phyloP scores from a whole-genome alignment of 2,888 invertebrate species.

The Timandra comae region DNA sequence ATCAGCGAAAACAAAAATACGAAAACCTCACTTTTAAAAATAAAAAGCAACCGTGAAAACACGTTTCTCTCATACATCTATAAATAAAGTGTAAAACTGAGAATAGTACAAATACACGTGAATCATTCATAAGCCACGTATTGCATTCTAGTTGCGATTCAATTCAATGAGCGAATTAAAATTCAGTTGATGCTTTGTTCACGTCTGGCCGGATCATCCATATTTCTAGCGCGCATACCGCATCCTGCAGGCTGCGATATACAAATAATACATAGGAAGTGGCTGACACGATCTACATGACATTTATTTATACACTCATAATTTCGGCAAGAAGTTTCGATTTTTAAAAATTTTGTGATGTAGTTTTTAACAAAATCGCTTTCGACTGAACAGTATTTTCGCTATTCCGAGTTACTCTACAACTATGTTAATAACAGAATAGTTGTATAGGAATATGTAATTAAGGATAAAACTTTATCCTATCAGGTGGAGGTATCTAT shows the following conservation, averaged over 20 bases:
- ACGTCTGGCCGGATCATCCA: conserved; percentile 63
- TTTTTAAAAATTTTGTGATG: too few species aligned
- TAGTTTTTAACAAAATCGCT: conserved; percentile 15
- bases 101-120: conserved; percentile 33
- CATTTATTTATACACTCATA: too few species aligned
- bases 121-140: conserved; percentile 50
- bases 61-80: conserved; percentile 19
- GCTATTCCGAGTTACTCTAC: too few species aligned
- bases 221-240: conserved; percentile 55
- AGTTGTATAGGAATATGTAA: too few species aligned
- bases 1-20: conserved; percentile 20
- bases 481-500: conserved; percentile 46
- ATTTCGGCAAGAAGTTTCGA: too few species aligned
- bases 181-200: conserved; percentile 56
- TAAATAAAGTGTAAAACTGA: conserved; percentile 21
- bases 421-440: too few species aligned
- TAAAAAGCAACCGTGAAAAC: conserved; percentile 26
- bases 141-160: conserved; percentile 58
- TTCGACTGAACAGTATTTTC: too few species aligned
- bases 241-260: conserved; percentile 53
- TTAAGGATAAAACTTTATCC: conserved; percentile 42
- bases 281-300: too few species aligned
- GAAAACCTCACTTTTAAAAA: too few species aligned
- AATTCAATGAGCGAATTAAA: conserved; percentile 65
- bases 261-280: too few species aligned